Percentiles rank a stretch among this genome's conserved stretches.
These are phyloP conservation scores for Drosophila neutralis DNA, from an alignment of 2,888 invertebrate genomes.

Conservation along the genomic window DNA sequence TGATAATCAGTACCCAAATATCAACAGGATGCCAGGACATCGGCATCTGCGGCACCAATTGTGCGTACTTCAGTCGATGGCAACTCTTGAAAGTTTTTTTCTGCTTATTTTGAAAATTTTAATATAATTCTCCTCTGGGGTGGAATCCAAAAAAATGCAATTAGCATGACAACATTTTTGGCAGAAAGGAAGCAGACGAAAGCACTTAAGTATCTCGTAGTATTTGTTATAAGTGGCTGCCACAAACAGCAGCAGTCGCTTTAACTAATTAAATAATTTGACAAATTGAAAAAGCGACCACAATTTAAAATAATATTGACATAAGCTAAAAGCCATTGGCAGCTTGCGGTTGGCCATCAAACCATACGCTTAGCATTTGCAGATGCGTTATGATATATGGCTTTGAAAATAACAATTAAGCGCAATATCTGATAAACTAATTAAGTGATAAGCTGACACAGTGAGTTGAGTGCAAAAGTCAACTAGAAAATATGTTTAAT, in stretches of 20 bases:
- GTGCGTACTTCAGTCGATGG: conserved; percentile 38
- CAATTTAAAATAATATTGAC: conserved; percentile 54
- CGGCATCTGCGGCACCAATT: conserved; percentile 16
- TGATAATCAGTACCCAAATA: conserved; percentile 24
- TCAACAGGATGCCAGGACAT: conserved; percentile 19
- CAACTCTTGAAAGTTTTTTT: conserved; percentile 23
- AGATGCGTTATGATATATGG: conserved; percentile 7
- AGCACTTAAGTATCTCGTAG: conserved; percentile 32
- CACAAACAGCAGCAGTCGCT: conserved; percentile 5
- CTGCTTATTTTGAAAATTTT: conserved; percentile 42
- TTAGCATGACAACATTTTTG: conserved; percentile 52
- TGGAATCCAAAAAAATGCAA: conserved; percentile 57
- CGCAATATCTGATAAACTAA: conserved; percentile 36
- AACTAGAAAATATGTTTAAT: conserved; percentile 14
- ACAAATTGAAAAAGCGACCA: conserved; percentile 41
- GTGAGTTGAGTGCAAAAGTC: conserved; percentile 14
- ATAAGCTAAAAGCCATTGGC: conserved; percentile 35
- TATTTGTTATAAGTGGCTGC: conserved; percentile 2
- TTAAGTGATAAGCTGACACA: conserved; percentile 25
- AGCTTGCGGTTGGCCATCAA: conserved; percentile 28
- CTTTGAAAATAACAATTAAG: conserved; percentile 54
- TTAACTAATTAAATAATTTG: conserved; percentile 30
- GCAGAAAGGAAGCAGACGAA: background rate
- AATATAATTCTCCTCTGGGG: conserved; percentile 33
- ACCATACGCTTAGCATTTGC: conserved; percentile 21